Conservation (phyloP, 2,113 vertebrate species). For the Cryptotis parvus region DNA sequence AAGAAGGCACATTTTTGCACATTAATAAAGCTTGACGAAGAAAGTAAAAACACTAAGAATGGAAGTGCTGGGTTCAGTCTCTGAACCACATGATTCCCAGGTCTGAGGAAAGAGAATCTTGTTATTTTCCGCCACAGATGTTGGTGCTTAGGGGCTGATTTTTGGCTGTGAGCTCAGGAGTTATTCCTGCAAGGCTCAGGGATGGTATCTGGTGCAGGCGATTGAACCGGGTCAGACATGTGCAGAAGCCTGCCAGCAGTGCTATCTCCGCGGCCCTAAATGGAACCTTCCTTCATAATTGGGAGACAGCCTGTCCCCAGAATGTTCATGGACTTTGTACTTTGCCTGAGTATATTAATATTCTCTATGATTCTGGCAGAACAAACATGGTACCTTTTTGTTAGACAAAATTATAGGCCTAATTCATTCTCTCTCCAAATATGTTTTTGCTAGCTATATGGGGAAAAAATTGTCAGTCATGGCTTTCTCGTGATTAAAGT, state of each 20-base stretch:
- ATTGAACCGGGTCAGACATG: no score
- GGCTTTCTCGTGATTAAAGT: no score
- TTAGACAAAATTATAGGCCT: slow-evolving; percentile 1
- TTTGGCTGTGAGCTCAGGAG: no score
- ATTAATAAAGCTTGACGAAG: slow-evolving; percentile 8
- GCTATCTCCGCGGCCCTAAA: no score
- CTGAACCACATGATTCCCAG: no score
- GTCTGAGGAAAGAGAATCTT: no score
- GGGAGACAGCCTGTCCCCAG: background rate
- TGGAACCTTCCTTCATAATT: background rate
- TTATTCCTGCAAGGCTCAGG: no score
- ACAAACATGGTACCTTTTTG: background rate
- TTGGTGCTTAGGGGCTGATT: no score
- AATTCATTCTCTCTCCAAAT: slow-evolving; percentile 64
- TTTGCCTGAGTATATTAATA: background rate
- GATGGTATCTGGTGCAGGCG: no score
- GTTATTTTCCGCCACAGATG: no score
- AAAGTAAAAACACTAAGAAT: background rate
- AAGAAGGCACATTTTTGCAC: background rate
- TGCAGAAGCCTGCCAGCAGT: background rate
- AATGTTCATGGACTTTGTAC: background rate
- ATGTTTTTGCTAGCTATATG: slow-evolving; percentile 62
- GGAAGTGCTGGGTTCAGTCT: no score
- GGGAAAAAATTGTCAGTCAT: slow-evolving; percentile 23
- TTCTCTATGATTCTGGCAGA: background rate